These are phyloP conservation scores for Hypomecis punctinalis DNA, from an alignment of 2,888 invertebrate species.

Conservation along the genomic window DNA sequence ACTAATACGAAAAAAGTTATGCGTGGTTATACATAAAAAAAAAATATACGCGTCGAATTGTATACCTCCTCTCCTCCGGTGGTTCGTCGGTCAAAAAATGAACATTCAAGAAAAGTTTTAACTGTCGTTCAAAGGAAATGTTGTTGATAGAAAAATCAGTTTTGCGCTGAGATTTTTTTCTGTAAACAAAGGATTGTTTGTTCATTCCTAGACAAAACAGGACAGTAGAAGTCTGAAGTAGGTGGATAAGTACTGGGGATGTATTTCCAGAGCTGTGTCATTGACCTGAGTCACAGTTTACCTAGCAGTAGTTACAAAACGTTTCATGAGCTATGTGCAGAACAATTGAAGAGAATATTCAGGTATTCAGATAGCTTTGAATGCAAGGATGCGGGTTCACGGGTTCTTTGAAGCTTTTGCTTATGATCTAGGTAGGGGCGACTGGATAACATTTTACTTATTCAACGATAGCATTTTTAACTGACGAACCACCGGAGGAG, in stretches of 20 bases:
- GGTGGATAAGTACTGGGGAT: slow-evolving; percentile 39
- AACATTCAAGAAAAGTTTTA: slow-evolving; percentile 1
- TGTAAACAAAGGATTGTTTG: slow-evolving; percentile 5
- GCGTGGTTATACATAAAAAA: too few species aligned
- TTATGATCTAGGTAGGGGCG: neutral
- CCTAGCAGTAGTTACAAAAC: neutral
- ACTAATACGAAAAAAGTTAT: too few species aligned
- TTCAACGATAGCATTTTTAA: neutral
- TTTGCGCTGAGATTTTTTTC: neutral
- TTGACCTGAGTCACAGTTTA: slow-evolving; percentile 37
- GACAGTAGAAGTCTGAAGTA: slow-evolving; percentile 14
- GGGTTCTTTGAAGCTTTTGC: slow-evolving; percentile 7
- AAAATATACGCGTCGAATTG: too few species aligned
- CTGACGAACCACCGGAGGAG: too few species aligned
- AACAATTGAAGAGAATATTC: slow-evolving; percentile 14
- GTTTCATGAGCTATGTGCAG: slow-evolving; percentile 2
- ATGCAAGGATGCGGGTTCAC: slow-evolving; percentile 38
- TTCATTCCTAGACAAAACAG: slow-evolving; percentile 25
- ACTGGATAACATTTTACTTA: neutral
- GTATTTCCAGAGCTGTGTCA: slow-evolving; percentile 45
- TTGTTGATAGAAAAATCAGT: neutral
- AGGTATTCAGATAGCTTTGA: slow-evolving; percentile 21
- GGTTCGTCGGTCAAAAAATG: too few species aligned
- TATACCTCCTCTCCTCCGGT: too few species aligned
- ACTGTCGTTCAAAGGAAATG: neutral